phyloP scores from a whole-genome alignment of 2,797 vertebrate species.

The Oceanodroma leucorhoa region DNA sequence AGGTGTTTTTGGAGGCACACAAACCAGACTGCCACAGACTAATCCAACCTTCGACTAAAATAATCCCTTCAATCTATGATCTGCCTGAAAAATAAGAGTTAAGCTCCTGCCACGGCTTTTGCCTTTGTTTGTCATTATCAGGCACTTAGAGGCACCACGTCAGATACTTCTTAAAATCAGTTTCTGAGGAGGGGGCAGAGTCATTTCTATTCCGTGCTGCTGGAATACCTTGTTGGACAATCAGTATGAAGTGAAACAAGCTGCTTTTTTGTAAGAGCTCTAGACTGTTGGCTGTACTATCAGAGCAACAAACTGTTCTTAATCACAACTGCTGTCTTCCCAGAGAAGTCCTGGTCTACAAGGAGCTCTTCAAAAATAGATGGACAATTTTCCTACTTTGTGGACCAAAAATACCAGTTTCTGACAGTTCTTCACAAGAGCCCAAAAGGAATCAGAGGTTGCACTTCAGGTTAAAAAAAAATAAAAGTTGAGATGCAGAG shows the following conservation, averaged over 20 bases:
- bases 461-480: background rate
- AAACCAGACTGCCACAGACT: background rate
- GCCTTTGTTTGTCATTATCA: accelerated
- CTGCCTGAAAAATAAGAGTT: background rate
- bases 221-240: accelerated
- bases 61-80: accelerated
- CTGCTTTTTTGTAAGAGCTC: background rate
- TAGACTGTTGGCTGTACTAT: background rate
- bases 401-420: background rate
- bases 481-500: background rate
- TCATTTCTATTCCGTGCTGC: accelerated
- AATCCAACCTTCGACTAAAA: background rate
- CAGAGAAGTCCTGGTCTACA: background rate
- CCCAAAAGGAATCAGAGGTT: background rate
- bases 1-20: background rate
- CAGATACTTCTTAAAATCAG: background rate
- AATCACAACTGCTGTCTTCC: background rate
- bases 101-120: accelerated
- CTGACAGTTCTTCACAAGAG: background rate
- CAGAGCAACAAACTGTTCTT: background rate
- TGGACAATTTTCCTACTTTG: background rate
- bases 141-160: background rate
- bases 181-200: background rate
- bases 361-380: background rate
- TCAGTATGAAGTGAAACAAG: background rate